Evolutionary conservation across 1,140 invertebrate genomes (phyloP), one percentile per base, ranked within the genome.

Genomic region (Sinonovacula constricta): DNA sequence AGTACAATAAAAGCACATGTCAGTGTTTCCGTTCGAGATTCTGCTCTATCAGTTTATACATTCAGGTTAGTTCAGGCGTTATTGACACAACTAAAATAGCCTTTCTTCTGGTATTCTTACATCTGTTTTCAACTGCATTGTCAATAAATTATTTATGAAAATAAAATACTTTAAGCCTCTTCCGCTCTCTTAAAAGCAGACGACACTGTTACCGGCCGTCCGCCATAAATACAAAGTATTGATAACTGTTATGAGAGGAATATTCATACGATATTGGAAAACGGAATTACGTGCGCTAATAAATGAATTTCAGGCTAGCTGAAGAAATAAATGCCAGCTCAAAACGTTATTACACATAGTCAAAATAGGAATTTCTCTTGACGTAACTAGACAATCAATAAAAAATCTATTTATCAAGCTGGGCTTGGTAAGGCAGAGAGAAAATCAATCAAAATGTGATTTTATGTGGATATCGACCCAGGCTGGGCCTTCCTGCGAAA

Each of bases 401-500:
- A 45, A 45, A 45, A 45, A 45, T 45, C 39, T 45, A 45, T 45
- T 45, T 45, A 45, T 45, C 39, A 45, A 45, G 39, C 7, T 18
- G 18, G 39, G 39, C 39, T 10, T 7, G 18, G 39, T 45, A 45
- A 45, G 39, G 39, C 18, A 10, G 7, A 10, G 39, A 45, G 18
- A 45, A 45, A 45, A 45, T 45, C 39, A 45, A 45, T 45, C 39
- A 45, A 45, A 45, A 45, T 45, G 39, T 45, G 39, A 45, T 45
- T 45, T 45, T 45, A 45, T 45, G 39, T 7, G 39, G 39, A 7
- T 45, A 45, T 45, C 39, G 39, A 45, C 18, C 39, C 7, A 7
- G 7, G 39, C 39, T 10, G 39, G 18, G 39, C 39, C 39, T 45
- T n/a, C 7, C 7, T 45, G 39, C 18, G 39, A 18, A 45, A 45